Percentiles rank a stretch among this genome's conserved stretches.
Evolutionary conservation across 2,888 invertebrate genomes (phyloP).

Genomic region (Escarpia spicata): DNA sequence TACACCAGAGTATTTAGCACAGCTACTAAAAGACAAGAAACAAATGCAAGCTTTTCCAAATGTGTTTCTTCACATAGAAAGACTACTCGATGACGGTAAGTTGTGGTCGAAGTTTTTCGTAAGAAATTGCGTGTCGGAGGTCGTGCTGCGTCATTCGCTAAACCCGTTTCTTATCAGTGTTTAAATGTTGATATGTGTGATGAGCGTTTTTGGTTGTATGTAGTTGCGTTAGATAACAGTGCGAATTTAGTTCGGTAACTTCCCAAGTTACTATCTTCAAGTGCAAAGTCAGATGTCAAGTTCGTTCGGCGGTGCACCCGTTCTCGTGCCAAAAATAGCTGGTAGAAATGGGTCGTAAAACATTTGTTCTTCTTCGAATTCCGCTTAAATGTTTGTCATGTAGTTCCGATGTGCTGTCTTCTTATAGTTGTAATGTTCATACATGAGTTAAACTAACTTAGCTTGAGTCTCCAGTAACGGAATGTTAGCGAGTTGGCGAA

Average conservation of each 20-base stretch:
- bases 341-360: not conserved
- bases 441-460: not conserved
- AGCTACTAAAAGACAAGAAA: slow-evolving; percentile 99
- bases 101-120: not conserved
- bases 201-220: not conserved
- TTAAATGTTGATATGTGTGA: not conserved
- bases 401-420: not conserved
- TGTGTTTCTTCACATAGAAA: slow-evolving; percentile 98
- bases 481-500: not conserved
- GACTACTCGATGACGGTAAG: slow-evolving; percentile 98
- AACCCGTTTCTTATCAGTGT: not conserved
- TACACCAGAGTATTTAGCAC: slow-evolving; percentile 94
- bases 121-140: not conserved
- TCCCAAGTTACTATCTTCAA: not conserved
- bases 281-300: not conserved
- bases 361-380: not conserved
- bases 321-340: slow-evolving; percentile 11
- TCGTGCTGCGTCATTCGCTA: not conserved
- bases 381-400: not conserved
- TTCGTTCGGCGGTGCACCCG: not conserved
- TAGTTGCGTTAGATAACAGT: not conserved
- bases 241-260: not conserved
- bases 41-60: slow-evolving; percentile 99
- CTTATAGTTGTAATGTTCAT: not conserved
- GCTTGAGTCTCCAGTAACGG: not conserved